A percentile compares a stretch with the other conserved stretches of the same genome.
Conservation (phyloP, 2,888 invertebrate species). For the Tuta absoluta region DNA sequence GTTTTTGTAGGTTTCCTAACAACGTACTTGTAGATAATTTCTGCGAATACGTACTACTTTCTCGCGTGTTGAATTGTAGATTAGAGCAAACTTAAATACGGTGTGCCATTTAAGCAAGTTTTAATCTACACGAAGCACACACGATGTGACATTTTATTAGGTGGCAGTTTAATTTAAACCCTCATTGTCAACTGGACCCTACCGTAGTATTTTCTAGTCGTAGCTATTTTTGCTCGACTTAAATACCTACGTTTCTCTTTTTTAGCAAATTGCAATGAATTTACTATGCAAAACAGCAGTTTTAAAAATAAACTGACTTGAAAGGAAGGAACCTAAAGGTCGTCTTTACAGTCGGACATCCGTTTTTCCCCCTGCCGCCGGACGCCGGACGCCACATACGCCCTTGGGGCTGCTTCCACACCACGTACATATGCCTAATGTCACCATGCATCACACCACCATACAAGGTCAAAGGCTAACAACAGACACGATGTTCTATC, state of each 20-base stretch:
- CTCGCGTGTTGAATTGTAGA: neutral
- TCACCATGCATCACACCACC: conserved; percentile 14
- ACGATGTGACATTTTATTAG: neutral
- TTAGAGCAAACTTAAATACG: conserved; percentile 3
- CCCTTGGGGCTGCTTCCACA: conserved; percentile 17
- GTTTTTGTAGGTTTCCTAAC: neutral
- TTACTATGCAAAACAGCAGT: neutral
- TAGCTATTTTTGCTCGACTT: too few relatives aligned
- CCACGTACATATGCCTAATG: neutral
- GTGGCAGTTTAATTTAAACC: neutral
- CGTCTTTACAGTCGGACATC: conserved; percentile 36
- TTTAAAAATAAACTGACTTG: conserved; percentile 11
- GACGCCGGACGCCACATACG: conserved; percentile 9
- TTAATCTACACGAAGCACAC: neutral
- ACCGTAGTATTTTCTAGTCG: too few relatives aligned
- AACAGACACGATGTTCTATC: neutral
- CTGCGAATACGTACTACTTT: neutral
- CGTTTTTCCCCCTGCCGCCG: conserved; percentile 22
- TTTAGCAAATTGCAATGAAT: neutral
- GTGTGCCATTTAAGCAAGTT: neutral
- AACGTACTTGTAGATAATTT: conserved; percentile 5
- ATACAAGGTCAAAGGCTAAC: neutral
- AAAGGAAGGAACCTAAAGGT: conserved; percentile 34
- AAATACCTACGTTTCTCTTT: too few relatives aligned
- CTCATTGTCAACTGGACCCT: too few relatives aligned